A percentile compares a stretch with the other conserved stretches of the same genome.
phyloP scores from a whole-genome alignment of 2,888 invertebrate species.

The Lissocephala sabroskyi region DNA sequence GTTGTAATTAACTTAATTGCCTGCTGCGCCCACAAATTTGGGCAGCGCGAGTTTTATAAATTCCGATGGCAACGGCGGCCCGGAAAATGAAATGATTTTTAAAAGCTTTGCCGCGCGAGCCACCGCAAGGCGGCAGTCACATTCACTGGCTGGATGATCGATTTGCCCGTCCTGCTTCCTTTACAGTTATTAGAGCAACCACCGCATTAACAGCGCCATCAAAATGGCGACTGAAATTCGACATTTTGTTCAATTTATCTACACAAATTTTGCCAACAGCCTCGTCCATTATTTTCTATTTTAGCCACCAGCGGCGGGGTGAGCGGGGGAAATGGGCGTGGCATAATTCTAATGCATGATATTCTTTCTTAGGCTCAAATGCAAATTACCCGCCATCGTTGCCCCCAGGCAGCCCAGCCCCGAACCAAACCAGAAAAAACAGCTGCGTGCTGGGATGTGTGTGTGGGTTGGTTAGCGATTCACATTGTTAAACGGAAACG shows the following conservation, averaged over 20 bases:
- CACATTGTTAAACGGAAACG: constrained; percentile 35
- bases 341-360: constrained; percentile 61
- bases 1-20: constrained; percentile 49
- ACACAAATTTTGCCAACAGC: constrained; percentile 26
- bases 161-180: constrained; percentile 36
- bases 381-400: constrained; percentile 44
- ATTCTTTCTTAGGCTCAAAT: constrained; percentile 35
- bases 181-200: constrained; percentile 49
- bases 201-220: constrained; percentile 41
- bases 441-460: neutral
- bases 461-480: constrained; percentile 28
- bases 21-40: too few relatives aligned
- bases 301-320: constrained; percentile 4
- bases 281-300: constrained; percentile 42
- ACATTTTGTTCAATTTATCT: constrained; percentile 39
- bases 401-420: too few relatives aligned
- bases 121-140: neutral
- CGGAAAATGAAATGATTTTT: constrained; percentile 14
- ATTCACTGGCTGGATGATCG: constrained; percentile 31
- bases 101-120: neutral
- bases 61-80: neutral
- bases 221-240: constrained; percentile 29
- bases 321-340: constrained; percentile 5
- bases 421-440: too few relatives aligned
- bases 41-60: too few relatives aligned